Conservation (phyloP, 2,113 vertebrate species). For the Rhodinocichla rosea region DNA sequence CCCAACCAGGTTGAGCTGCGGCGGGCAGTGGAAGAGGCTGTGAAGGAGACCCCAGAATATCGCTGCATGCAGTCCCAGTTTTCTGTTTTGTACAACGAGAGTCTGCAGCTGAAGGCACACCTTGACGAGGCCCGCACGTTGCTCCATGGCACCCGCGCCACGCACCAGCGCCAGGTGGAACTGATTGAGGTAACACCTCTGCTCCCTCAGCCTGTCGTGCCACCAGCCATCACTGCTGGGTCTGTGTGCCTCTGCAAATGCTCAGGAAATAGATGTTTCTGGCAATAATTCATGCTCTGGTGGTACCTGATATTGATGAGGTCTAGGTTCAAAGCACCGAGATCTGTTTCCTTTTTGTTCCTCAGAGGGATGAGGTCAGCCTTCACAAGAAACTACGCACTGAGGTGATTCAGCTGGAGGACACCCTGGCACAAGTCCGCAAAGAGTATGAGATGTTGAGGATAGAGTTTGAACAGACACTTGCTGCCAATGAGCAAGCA, state of each 20-base stretch:
- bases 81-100: conserved; percentile 96
- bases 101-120: conserved; percentile 90
- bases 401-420: conserved; percentile 97
- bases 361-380: conserved; percentile 91
- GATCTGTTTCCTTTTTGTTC: background rate
- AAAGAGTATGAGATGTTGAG: conserved; percentile 98
- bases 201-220: background rate
- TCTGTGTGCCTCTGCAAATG: background rate
- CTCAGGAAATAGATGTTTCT: background rate
- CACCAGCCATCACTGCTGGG: accelerated
- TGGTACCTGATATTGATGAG: background rate
- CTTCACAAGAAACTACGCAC: conserved; percentile 94
- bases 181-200: conserved; percentile 85
- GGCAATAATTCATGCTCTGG: background rate
- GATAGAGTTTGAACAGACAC: conserved; percentile 96
- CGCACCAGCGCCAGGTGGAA: conserved; percentile 91
- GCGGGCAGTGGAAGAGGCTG: conserved; percentile 86
- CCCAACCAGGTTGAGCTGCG: conserved; percentile 80
- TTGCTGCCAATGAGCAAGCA: conserved; percentile 98
- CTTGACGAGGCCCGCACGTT: conserved; percentile 91
- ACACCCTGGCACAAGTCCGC: conserved; percentile 93
- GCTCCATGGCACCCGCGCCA: conserved; percentile 88
- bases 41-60: conserved; percentile 92
- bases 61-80: conserved; percentile 98
- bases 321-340: background rate